Base-by-base conservation (phyloP, 2,797 vertebrate genomes). In the Xiphorhynchus erythropygius region DNA sequence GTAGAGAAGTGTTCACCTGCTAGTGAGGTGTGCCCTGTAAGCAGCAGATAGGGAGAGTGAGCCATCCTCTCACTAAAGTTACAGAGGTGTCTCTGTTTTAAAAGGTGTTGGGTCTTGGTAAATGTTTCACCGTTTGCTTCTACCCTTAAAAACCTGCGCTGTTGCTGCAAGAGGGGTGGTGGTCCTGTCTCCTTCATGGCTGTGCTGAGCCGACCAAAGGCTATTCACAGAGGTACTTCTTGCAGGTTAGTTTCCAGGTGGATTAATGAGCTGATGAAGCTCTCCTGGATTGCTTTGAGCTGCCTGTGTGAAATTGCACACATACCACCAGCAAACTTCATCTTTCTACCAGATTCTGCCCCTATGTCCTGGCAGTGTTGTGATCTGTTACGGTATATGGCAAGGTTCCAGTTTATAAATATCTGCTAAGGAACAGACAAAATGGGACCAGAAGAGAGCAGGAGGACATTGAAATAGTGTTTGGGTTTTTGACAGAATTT, bases 71-170 rank as follows among this genome's bases (percentile, higher is more conserved):
- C 3, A 19, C 16, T 81, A 46, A 62, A 30, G 27, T 60, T 86
- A 50, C 0, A 0, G 41, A 47, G 23, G 19, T 64, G 39, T 4
- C 47, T 53, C 3, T 62, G 27, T 55, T 74, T 10, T 17, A 15
- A 30, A 15, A 79, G 39, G 32, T 1, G 1, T 2, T 62, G 42
- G 4, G 2, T 21, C 17, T 41, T 60, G 33, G 17, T 27, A 39
- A 10, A n/a, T 44, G 18, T 39, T 59, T 65, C n/a, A 41, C 4
- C 3, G 11, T 75, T 84, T 2, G 1, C 5, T 75, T 60, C 13
- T 65, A 8, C 46, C 42, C 62, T 59, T 71, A 37, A 49, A 86
- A 67, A 21, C 10, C 21, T 25, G 25, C 39, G 46, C 33, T 35
- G 9, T n/a, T 74, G 44, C 47, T 74, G 67, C 39, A 37, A 2